Conservation (phyloP, 1,140 invertebrate genomes). For the Leptopilina clavipes region DNA sequence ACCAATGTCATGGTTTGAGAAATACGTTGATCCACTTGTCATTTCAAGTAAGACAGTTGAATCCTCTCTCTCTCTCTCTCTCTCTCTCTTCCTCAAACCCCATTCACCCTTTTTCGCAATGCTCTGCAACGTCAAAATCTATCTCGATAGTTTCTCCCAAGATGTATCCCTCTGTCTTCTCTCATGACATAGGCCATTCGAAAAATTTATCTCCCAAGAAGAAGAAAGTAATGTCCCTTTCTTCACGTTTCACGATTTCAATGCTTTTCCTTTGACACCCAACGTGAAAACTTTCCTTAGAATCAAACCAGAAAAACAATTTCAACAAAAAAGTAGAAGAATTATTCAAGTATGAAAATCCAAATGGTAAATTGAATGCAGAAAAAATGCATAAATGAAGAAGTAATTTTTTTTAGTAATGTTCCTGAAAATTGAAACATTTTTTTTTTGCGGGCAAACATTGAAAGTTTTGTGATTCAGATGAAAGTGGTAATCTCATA, state of each 20-base stretch:
- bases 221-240: constrained; percentile 3
- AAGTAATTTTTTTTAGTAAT: too few species aligned
- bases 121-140: constrained; percentile 12
- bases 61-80: not conserved
- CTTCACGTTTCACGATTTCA: constrained; percentile 7
- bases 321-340: too few species aligned
- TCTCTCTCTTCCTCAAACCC: not conserved
- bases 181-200: constrained; percentile 17
- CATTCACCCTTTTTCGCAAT: not conserved
- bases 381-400: too few species aligned
- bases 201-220: constrained; percentile 2
- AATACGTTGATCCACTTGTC: constrained; percentile 24
- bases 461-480: constrained; percentile 5
- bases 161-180: constrained; percentile 14
- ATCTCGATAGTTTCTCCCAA: constrained; percentile 20
- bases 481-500: not conserved
- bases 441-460: not conserved
- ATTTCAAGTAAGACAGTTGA: not conserved
- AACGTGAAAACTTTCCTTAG: not conserved
- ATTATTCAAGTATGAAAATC: too few species aligned
- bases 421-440: too few species aligned
- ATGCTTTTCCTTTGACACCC: not conserved
- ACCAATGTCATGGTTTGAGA: constrained; percentile 12
- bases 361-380: too few species aligned
- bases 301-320: not conserved